Conservation (phyloP, 2,113 vertebrate genomes). For the Symphodus melops region DNA sequence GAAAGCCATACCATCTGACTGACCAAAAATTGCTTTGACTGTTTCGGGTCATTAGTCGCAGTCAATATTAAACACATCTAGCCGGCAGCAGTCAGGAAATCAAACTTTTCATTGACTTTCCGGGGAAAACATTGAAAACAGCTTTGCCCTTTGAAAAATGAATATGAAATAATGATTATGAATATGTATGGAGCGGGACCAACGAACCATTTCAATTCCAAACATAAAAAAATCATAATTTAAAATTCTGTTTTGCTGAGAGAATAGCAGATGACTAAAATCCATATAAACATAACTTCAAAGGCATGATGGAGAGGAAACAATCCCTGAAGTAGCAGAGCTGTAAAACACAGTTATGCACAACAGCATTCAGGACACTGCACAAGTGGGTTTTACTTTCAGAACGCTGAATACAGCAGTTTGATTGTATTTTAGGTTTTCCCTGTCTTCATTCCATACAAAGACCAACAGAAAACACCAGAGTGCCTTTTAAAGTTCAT, state of each 20-base stretch:
- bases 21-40: constrained; percentile 21
- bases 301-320: constrained; percentile 47
- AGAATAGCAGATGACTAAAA: constrained; percentile 49
- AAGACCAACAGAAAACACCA: background rate
- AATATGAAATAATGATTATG: constrained; percentile 49
- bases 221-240: constrained; percentile 61
- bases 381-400: constrained; percentile 18
- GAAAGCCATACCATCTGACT: background rate
- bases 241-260: constrained; percentile 63
- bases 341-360: constrained; percentile 27
- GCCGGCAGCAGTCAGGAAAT: constrained; percentile 5
- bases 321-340: constrained; percentile 60
- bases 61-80: constrained; percentile 31
- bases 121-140: constrained; percentile 47
- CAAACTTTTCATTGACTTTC: constrained; percentile 45
- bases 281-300: constrained; percentile 64
- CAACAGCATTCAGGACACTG: constrained; percentile 35
- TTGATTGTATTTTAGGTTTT: constrained; percentile 7
- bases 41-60: constrained; percentile 32
- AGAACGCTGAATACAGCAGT: constrained; percentile 26
- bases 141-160: constrained; percentile 50
- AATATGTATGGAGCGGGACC: constrained; percentile 67
- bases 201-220: constrained; percentile 55
- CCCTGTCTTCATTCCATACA: constrained; percentile 19
- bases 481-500: background rate